Percentiles rank a stretch among this genome's conserved stretches.
Evolutionary conservation across 2,797 vertebrate species (phyloP).

Genomic region (Leucoraja ocellata): DNA sequence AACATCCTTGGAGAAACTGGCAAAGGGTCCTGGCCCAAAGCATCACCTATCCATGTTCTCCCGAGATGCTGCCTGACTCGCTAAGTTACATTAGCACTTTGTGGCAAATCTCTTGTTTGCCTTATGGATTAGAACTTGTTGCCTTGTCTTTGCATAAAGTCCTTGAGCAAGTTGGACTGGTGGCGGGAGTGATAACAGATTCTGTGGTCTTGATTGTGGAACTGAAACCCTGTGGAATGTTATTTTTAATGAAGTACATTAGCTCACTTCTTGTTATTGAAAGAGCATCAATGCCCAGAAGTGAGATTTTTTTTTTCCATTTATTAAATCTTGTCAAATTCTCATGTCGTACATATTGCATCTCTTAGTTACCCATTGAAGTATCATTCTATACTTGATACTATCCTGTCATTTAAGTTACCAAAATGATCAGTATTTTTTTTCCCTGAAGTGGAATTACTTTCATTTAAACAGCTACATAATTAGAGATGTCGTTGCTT

Average conservation of each 20-base stretch:
- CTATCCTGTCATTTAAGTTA: not conserved
- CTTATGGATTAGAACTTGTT: not conserved
- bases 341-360: not conserved
- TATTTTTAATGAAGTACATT: not conserved
- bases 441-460: not conserved
- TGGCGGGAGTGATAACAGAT: not conserved
- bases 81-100: too few species aligned
- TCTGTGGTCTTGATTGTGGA: not conserved
- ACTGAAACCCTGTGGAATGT: not conserved
- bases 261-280: not conserved
- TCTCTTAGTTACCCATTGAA: not conserved
- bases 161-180: not conserved
- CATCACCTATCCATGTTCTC: too few species aligned
- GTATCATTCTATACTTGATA: not conserved
- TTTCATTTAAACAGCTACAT: constrained; percentile 13
- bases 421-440: not conserved
- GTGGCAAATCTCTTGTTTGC: not conserved
- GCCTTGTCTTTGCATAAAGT: not conserved
- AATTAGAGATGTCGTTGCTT: not conserved
- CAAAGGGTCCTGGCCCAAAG: too few species aligned
- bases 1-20: not conserved
- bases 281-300: not conserved
- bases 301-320: not conserved
- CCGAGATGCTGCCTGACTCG: too few species aligned
- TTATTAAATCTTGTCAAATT: not conserved